Conservation (phyloP, 1,140 invertebrate genomes). For the Alviniconcha marisindica region DNA sequence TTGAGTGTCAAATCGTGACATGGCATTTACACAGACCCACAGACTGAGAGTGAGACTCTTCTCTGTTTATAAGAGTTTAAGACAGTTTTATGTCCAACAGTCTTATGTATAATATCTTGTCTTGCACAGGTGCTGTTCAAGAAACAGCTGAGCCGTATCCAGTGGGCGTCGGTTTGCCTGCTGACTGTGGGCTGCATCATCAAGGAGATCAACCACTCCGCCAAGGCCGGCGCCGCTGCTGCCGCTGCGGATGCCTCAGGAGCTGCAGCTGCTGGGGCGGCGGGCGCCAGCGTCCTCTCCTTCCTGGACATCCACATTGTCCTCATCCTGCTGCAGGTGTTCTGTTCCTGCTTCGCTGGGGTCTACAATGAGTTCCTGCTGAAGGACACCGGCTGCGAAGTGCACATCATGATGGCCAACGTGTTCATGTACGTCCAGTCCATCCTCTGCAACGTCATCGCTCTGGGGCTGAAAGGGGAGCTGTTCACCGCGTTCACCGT, state of each 20-base stretch:
- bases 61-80: no score
- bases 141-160: constrained; percentile 86
- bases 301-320: constrained; percentile 83
- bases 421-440: constrained; percentile 97
- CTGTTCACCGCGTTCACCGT: constrained; percentile 57
- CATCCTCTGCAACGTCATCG: constrained; percentile 90
- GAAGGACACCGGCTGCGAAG: constrained; percentile 86
- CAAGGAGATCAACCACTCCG: constrained; percentile 87
- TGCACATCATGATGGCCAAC: constrained; percentile 96
- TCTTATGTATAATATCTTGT: no score
- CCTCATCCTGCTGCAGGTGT: constrained; percentile 87
- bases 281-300: constrained; percentile 15
- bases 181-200: constrained; percentile 94
- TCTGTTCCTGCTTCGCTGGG: constrained; percentile 95
- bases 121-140: constrained; percentile 90
- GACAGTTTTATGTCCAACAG: no score
- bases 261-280: background rate
- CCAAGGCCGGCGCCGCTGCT: background rate
- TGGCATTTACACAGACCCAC: no score
- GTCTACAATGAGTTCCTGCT: constrained; percentile 98
- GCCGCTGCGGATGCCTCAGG: background rate
- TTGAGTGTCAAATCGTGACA: no score
- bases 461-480: constrained; percentile 78
- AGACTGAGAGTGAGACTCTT: no score
- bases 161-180: constrained; percentile 93